Evolutionary conservation across 1,140 invertebrate species (phyloP), one percentile per base, ranked within the genome.

Genomic region (Pygmarrhopalites habei): DNA sequence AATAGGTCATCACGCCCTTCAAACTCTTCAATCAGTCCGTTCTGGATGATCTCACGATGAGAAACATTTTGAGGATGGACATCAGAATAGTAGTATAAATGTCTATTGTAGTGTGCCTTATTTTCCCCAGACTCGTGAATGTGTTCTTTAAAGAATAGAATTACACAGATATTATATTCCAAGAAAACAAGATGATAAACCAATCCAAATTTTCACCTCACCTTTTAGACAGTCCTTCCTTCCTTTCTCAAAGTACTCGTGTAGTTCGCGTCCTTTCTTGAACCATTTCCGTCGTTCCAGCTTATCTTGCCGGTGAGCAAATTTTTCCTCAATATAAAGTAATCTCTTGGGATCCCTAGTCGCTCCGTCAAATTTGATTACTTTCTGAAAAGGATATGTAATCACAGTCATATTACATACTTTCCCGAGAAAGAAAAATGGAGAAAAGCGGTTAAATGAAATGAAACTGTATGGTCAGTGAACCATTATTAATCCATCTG

Each of bases 401-500:
- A n/a, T n/a, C n/a, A n/a, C n/a, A n/a, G n/a, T n/a, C n/a, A n/a
- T n/a, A n/a, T n/a, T n/a, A n/a, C n/a, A n/a, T n/a, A n/a, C n/a
- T n/a, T n/a, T n/a, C n/a, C n/a, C n/a, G n/a, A n/a, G n/a, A n/a
- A n/a, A n/a, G n/a, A n/a, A n/a, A n/a, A n/a, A n/a, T n/a, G n/a
- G n/a, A n/a, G n/a, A n/a, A n/a, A n/a, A n/a, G n/a, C n/a, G n/a
- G n/a, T n/a, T n/a, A n/a, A n/a, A n/a, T n/a, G n/a, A n/a, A n/a
- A n/a, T n/a, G n/a, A n/a, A n/a, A n/a, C n/a, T n/a, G n/a, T n/a
- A n/a, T n/a, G n/a, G n/a, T n/a, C n/a, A n/a, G n/a, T n/a, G n/a
- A n/a, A n/a, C n/a, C n/a, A n/a, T n/a, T n/a, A 87, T 75, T 14
- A 92, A 66, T 2, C 87, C 87, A 74, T 90, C 85, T 1, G 75